A percentile compares a stretch with the other conserved stretches of the same genome.
Evolutionary conservation across 2,888 invertebrate genomes (phyloP).

Genomic region (Horisme vitalbata): DNA sequence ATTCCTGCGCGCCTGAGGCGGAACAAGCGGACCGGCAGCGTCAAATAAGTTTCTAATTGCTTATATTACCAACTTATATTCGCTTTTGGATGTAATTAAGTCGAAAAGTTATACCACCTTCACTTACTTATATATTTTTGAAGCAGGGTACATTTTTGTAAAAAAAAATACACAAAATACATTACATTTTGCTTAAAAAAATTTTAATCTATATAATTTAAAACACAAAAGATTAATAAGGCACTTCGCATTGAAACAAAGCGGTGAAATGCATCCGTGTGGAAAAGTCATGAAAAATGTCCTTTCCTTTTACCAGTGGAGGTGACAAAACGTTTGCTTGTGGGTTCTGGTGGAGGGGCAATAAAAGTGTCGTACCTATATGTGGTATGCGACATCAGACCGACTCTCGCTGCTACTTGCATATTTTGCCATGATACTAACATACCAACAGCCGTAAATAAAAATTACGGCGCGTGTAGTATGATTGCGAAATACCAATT

Average conservation of each 20-base stretch:
- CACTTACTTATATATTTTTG: too few species aligned
- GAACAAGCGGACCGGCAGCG: constrained; percentile 77
- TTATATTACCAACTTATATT: constrained; percentile 82
- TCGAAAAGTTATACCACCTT: constrained; percentile 72
- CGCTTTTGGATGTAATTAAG: constrained; percentile 79
- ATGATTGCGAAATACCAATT: constrained; percentile 24
- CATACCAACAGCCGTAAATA: constrained; percentile 19
- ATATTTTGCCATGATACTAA: constrained; percentile 19
- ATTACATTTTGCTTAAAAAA: constrained; percentile 33
- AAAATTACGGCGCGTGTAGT: constrained; percentile 20
- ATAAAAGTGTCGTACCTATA: constrained; percentile 59
- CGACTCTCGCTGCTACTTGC: constrained; percentile 33
- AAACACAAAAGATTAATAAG: constrained; percentile 48
- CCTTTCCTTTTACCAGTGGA: constrained; percentile 55
- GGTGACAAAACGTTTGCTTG: constrained; percentile 63
- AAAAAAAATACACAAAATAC: constrained; percentile 27
- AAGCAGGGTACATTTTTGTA: too few species aligned
- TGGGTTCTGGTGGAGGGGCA: constrained; percentile 45
- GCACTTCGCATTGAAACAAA: constrained; percentile 59
- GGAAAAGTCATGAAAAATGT: constrained; percentile 68
- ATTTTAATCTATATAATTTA: background rate
- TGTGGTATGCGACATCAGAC: constrained; percentile 35
- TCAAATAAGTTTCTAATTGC: constrained; percentile 83
- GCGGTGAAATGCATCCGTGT: constrained; percentile 63
- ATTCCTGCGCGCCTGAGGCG: constrained; percentile 76